Conservation (phyloP, 2,113 vertebrate species). For the Erythrocercus mccallii region DNA sequence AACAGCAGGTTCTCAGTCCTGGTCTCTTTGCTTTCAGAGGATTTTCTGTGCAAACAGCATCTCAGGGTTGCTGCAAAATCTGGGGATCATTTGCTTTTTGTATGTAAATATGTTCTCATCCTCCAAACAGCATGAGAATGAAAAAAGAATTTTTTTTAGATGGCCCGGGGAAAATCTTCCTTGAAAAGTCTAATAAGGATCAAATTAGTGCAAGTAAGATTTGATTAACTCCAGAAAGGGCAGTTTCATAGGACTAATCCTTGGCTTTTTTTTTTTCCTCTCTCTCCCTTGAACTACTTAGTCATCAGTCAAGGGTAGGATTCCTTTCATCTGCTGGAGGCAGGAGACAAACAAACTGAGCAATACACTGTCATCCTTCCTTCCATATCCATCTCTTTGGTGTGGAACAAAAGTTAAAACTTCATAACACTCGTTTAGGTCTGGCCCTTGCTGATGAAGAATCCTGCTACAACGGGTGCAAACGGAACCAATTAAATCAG, state of each 20-base stretch:
- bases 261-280: neutral
- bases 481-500: neutral
- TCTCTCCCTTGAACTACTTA: neutral
- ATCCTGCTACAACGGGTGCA: neutral
- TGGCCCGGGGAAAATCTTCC: neutral
- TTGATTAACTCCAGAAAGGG: constrained; percentile 38
- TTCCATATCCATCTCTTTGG: neutral
- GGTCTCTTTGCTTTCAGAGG: neutral
- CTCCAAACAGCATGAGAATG: neutral
- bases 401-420: neutral
- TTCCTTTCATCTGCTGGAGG: constrained; percentile 33
- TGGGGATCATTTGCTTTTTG: neutral
- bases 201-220: constrained; percentile 30
- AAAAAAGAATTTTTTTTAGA: neutral
- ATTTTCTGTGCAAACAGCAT: neutral
- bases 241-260: neutral
- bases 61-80: neutral
- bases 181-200: constrained; percentile 20
- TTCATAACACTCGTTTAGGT: neutral
- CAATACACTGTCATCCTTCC: neutral
- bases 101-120: neutral
- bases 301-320: neutral
- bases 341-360: neutral
- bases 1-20: neutral
- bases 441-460: neutral